These are phyloP conservation scores for Cydia amplana DNA, from an alignment of 1,140 invertebrate genomes.

Conservation along the genomic window DNA sequence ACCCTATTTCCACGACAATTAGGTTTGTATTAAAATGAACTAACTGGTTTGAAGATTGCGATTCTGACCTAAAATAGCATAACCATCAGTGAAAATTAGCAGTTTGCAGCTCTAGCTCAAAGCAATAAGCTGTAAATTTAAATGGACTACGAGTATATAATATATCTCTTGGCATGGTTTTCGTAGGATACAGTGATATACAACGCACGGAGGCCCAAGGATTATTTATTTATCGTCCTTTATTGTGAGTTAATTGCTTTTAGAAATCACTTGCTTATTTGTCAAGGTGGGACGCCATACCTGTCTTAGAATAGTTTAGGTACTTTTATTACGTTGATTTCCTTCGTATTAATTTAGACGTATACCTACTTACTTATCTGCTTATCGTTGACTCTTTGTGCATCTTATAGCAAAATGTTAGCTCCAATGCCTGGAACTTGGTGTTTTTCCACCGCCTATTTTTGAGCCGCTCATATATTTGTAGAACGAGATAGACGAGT, in stretches of 20 bases:
- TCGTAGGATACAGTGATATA: neutral
- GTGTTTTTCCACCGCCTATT: neutral
- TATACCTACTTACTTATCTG: neutral
- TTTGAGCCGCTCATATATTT: neutral
- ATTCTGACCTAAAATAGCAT: neutral
- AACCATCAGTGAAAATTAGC: neutral
- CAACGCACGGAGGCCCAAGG: neutral
- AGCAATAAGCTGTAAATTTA: neutral
- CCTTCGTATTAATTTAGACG: neutral
- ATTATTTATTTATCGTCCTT: constrained; percentile 3
- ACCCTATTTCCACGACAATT: neutral
- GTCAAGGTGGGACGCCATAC: neutral
- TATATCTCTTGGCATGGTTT: neutral
- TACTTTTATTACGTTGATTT: neutral
- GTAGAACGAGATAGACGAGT: neutral
- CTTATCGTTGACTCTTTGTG: no score
- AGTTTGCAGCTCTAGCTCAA: neutral
- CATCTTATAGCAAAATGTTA: neutral
- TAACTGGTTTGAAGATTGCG: neutral
- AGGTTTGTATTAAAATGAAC: neutral
- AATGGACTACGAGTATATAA: neutral
- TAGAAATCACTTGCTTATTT: constrained; percentile 7
- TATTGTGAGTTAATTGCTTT: constrained; percentile 21
- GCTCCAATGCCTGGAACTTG: neutral
- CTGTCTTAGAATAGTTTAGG: neutral